Evolutionary conservation across 2,888 invertebrate species (phyloP), one percentile per base, ranked within the genome.

Genomic region (Prosopocoilus inquinatus): DNA sequence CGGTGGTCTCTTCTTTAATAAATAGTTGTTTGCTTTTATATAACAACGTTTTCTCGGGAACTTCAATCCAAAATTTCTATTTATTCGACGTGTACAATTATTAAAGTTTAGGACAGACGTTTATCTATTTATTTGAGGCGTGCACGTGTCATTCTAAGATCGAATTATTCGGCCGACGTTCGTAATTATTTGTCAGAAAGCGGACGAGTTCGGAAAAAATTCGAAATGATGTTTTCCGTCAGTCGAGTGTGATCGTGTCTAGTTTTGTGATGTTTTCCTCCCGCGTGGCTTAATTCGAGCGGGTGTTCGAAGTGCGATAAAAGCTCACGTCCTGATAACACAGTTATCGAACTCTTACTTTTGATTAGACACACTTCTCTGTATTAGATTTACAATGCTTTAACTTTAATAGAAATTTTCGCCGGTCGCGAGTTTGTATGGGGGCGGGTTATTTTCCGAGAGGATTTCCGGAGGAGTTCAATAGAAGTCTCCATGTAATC

Each of bases 341-440:
- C 44, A 58, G 67, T 67, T 67, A 64, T 58, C 58, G 56, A 67
- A 67, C 65, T 66, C 64, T 63, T 64, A 64, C 64, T 66, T 65
- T 63, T 65, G 66, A 67, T 66, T 66, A 66, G 66, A 64, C 63
- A 64, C 63, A 61, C 65, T 65, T 65, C 63, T 62, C 63, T 62
- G 65, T 67, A 67, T 67, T 67, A 41, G 41, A 41, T 41, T 41
- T 41, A 41, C 41, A 41, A 41, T 41, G 41, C 41, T 41, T 51
- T 51, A 51, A 45, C 51, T n/a, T n/a, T 45, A 45, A 51, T 51
- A 45, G 51, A 51, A 51, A 45, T 51, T 45, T 51, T 45, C n/a
- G 28, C 28, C 13, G 7, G 5, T 28, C 13, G 38, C 36, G 41
- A 20, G 15, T 35, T 51, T 35, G 12, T 35, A 34, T 36, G 50